Evolutionary conservation across 2,888 invertebrate species (phyloP), one percentile per base, ranked within the genome.

Genomic region (Polydrusus tereticollis): DNA sequence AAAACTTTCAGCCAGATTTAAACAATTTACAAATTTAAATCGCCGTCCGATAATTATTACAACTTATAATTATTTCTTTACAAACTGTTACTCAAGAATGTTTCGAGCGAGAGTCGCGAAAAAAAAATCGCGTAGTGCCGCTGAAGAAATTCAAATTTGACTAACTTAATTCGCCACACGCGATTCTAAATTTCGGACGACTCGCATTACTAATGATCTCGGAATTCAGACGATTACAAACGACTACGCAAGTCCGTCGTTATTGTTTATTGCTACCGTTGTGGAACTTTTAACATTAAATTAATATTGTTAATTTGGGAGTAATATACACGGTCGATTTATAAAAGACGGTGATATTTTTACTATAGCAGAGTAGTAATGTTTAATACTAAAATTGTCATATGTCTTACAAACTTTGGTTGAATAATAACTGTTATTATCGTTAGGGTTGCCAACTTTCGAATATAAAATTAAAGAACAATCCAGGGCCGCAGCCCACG

Each of bases 251-350:
- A 47, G 62, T 26, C 45, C 68, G 52, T 29, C 55, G 52, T 59
- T 60, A 60, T 69, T 69, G 68, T 69, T 69, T 69, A 69, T 69
- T 62, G 68, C 52, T 62, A 43, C 21, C 38, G 66, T 66, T n/a
- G 59, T 67, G 67, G 67, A 59, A 67, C 59, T 50, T 47, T 47
- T 59, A 16, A 59, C 45, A 59, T 67, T 59, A 67, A 67, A 36
- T 58, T 47, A n/a, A n/a, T n/a, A 47, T 52, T 50, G 21, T 45
- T 45, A 45, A 45, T 45, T 43, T 57, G 36, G 16, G 29, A 43
- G 55, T n/a, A n/a, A 57, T 57, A 57, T 66, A 43, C 41, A 43
- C 20, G 57, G 26, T 23, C 20, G 26, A 52, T 52, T 52, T 8
- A 18, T 47, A 26, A 63, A 16, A 45, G 16, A 18, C 12, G 7